phyloP scores from a whole-genome alignment of 2,797 vertebrate species.

The Pyrocephalus nanus region DNA sequence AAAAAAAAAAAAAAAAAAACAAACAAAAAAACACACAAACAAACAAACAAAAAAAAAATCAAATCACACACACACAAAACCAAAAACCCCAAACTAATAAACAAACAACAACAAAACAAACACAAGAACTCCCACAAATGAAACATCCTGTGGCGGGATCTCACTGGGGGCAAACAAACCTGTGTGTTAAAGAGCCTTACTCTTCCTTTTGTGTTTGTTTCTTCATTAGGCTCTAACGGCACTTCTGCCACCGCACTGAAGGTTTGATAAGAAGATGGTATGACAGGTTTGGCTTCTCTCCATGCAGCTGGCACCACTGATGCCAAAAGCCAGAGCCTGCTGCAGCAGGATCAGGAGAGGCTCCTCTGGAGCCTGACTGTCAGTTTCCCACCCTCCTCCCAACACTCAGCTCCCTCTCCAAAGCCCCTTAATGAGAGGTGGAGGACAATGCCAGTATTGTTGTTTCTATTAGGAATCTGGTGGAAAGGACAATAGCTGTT shows the following conservation, averaged over 20 bases:
- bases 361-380: conserved; percentile 74
- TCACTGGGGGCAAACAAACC: conserved; percentile 64
- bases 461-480: conserved; percentile 79
- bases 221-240: conserved; percentile 82
- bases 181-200: conserved; percentile 83
- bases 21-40: neutral
- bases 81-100: neutral
- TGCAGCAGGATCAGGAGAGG: conserved; percentile 79
- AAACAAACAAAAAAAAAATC: neutral
- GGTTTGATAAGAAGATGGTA: conserved; percentile 87
- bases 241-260: conserved; percentile 68
- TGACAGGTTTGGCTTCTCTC: conserved; percentile 88
- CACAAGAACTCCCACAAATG: neutral
- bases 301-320: conserved; percentile 78
- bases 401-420: conserved; percentile 68
- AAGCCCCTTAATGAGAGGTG: conserved; percentile 84
- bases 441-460: conserved; percentile 89
- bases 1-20: neutral
- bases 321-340: conserved; percentile 78
- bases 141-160: neutral
- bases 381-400: conserved; percentile 82
- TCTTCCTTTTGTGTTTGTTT: conserved; percentile 87
- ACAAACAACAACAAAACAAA: neutral
- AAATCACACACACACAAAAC: neutral
- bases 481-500: conserved; percentile 87